Base-by-base conservation (phyloP, 2,113 vertebrate species). In the Balaeniceps rex region DNA sequence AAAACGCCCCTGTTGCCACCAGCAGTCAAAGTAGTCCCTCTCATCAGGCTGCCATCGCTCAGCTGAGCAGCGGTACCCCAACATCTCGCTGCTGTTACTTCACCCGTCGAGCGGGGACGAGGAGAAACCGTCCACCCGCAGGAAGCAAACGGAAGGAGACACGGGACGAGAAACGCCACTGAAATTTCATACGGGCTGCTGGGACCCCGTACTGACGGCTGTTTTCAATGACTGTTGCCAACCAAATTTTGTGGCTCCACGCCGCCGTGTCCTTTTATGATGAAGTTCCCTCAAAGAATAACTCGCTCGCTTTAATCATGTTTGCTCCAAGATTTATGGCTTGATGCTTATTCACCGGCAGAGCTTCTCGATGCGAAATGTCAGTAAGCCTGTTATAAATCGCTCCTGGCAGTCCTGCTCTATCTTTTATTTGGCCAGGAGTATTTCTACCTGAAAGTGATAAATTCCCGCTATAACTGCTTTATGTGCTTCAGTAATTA, bases 401-500 rank as follows among this genome's bases (percentile, higher is more conserved):
- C 75, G 96, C 97, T 97, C 86, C 97, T 98, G 97, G 98, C 96
- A 93, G 96, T 96, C 95, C 96, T 97, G 94, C 97, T 97, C 97
- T 97, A 95, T 98, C 97, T 98, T 98, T 98, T 98, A 98, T 98
- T 98, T 97, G 97, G 96, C 95, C 92, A 91, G 89, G 94, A 97
- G 96, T 98, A 97, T 98, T 98, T 97, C 96, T 95, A 98, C 98
- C 97, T 98, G 98, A 98, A 98, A 98, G 97, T 98, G 98, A 99
- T 98, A 98, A 98, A 99, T 98, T 97, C 95, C 97, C 96, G 95
- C 97, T 98, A 75, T 98, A 98, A 98, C 97, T 57, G 69, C 95
- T 98, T 98, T 98, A 98, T 97, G 97, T 96, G 98, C 98, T 98
- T 97, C 98, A 98, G 97, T 98, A 98, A 98, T 98, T 98, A 98